These are phyloP conservation scores for Callosobruchus maculatus DNA, from an alignment of 2,888 invertebrate genomes.

Conservation along the genomic window DNA sequence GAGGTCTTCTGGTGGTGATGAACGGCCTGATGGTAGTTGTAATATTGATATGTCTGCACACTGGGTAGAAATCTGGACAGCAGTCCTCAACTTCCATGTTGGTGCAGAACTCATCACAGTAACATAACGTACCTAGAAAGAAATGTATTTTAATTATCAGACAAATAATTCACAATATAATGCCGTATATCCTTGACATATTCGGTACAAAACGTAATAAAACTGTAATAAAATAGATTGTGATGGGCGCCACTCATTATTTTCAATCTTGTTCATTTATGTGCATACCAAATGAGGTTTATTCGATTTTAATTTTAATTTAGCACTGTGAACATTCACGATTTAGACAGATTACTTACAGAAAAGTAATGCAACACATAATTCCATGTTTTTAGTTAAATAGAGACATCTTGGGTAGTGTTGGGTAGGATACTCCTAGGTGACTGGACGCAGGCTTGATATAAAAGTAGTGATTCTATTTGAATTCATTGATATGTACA, in stretches of 20 bases:
- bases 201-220: neutral
- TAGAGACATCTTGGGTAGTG: no score
- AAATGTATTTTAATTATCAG: neutral
- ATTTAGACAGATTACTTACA: no score
- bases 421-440: no score
- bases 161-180: neutral
- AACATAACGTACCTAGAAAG: constrained; percentile 74
- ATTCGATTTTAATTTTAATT: no score
- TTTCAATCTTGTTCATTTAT: neutral
- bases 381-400: no score
- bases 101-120: constrained; percentile 93
- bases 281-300: neutral
- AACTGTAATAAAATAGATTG: neutral
- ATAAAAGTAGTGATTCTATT: no score
- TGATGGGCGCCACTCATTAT: neutral
- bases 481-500: no score
- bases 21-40: constrained; percentile 17
- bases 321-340: no score
- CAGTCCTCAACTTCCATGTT: constrained; percentile 73
- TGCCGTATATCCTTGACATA: neutral
- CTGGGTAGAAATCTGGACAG: constrained; percentile 84
- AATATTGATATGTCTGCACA: constrained; percentile 54
- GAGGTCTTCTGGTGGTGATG: constrained; percentile 16
- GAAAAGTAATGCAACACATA: no score
- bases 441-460: no score